These are phyloP conservation scores for Electrophaes corylata DNA, from an alignment of 2,888 invertebrate genomes.

Conservation along the genomic window DNA sequence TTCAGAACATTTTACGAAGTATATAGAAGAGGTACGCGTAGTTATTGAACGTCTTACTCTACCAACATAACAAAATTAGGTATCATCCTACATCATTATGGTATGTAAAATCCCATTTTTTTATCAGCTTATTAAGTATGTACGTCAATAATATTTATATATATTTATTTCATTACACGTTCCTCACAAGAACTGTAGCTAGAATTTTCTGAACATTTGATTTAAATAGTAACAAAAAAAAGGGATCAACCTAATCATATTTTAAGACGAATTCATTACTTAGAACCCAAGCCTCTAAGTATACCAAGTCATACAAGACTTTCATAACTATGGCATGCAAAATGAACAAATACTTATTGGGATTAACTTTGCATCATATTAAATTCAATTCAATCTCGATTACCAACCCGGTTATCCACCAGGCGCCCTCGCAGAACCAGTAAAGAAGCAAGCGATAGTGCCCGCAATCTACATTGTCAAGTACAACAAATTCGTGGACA, in stretches of 20 bases:
- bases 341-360: neutral
- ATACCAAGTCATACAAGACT: too few species aligned
- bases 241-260: too few species aligned
- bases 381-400: constrained; percentile 13
- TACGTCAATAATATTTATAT: neutral
- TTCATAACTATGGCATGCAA: neutral
- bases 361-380: neutral
- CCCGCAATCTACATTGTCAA: constrained; percentile 91
- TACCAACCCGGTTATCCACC: constrained; percentile 42
- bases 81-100: neutral
- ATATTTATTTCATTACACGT: neutral
- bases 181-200: neutral
- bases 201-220: neutral
- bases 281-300: too few species aligned
- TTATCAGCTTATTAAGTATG: neutral
- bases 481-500: constrained; percentile 94
- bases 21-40: too few species aligned
- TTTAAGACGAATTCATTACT: too few species aligned
- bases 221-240: too few species aligned
- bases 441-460: constrained; percentile 70
- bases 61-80: neutral
- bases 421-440: constrained; percentile 78
- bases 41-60: neutral
- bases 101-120: too few species aligned
- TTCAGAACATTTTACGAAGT: neutral